phyloP scores from a whole-genome alignment of 1,140 invertebrate species.

The Orchestia grillus region DNA sequence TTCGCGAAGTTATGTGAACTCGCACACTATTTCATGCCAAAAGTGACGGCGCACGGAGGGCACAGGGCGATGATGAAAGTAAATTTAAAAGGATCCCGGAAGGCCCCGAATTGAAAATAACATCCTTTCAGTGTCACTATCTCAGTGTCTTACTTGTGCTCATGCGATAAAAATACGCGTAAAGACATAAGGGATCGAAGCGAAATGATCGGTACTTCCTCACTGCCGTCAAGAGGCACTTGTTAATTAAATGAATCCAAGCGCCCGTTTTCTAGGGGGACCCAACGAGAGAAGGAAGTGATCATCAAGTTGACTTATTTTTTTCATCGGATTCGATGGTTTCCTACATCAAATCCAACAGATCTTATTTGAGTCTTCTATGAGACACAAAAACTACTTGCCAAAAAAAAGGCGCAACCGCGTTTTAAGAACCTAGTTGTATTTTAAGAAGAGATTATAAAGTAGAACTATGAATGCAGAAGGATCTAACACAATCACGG shows the following conservation, averaged over 20 bases:
- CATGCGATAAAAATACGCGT: not conserved
- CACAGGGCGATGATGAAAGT: not conserved
- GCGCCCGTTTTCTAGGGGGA: too few species aligned
- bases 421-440: not conserved
- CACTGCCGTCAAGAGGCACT: not conserved
- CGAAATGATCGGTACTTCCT: not conserved
- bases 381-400: too few species aligned
- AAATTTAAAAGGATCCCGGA: too few species aligned
- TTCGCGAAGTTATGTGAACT: not conserved
- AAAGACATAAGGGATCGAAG: not conserved
- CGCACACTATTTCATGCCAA: not conserved
- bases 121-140: not conserved
- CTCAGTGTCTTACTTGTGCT: not conserved
- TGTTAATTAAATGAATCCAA: not conserved
- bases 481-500: not conserved
- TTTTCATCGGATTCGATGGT: too few species aligned
- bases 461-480: not conserved
- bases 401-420: too few species aligned
- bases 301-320: too few species aligned
- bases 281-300: too few species aligned
- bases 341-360: too few species aligned
- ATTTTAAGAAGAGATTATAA: not conserved
- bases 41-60: not conserved
- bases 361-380: too few species aligned
- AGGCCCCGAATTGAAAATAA: too few species aligned